phyloP scores from a whole-genome alignment of 2,797 vertebrate species.

The Spinibarbus caldwelli region DNA sequence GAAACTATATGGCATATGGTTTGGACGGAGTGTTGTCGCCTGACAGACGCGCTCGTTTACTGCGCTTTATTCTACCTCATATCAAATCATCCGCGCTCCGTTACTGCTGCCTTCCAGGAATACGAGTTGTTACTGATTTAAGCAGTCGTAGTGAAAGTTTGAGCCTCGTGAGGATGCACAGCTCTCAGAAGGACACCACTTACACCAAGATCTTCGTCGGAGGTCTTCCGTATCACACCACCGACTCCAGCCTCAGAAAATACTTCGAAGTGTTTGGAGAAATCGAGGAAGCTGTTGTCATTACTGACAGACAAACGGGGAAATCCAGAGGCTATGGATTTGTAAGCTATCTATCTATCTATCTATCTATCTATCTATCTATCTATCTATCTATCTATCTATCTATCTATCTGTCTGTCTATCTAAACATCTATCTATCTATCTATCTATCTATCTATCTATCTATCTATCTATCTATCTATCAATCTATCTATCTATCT shows the following conservation, averaged over 20 bases:
- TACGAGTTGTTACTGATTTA: neutral
- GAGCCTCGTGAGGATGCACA: constrained; percentile 86
- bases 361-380: neutral
- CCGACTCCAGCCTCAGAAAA: constrained; percentile 94
- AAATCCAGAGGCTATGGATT: constrained; percentile 97
- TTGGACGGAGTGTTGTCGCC: neutral
- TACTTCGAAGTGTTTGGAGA: constrained; percentile 98
- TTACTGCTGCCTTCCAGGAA: neutral
- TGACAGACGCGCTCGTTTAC: neutral
- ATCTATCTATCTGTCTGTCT: no score
- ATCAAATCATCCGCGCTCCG: neutral
- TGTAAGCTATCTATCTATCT: constrained; percentile 79
- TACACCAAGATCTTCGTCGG: constrained; percentile 98
- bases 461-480: no score
- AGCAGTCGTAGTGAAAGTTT: constrained; percentile 2
- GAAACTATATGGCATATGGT: neutral
- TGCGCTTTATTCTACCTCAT: neutral
- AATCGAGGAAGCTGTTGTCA: constrained; percentile 96
- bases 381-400: no score
- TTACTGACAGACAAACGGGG: constrained; percentile 95
- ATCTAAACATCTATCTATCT: no score
- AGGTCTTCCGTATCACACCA: constrained; percentile 95
- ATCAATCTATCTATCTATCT: no score
- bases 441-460: no score
- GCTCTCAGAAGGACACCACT: constrained; percentile 96